Evolutionary conservation across 2,113 vertebrate species (phyloP).

Genomic region (Halichoeres trimaculatus): DNA sequence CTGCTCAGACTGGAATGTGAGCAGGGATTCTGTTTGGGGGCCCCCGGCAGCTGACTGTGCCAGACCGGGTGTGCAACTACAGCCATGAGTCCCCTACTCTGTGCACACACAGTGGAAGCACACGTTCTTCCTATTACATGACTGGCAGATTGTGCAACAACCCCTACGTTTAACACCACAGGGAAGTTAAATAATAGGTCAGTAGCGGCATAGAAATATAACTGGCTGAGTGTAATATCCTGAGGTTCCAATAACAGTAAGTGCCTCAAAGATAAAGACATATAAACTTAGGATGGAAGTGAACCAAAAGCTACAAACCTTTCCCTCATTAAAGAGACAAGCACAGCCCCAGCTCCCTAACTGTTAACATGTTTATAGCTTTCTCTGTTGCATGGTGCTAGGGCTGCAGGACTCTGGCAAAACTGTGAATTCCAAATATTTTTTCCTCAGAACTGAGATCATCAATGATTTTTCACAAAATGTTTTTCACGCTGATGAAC

Average conservation of each 20-base stretch:
- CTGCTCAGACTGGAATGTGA: constrained; percentile 58
- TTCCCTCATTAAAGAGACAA: no score
- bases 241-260: constrained; percentile 18
- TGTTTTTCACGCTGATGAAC: no score
- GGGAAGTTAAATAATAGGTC: constrained; percentile 32
- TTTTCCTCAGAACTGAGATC: no score
- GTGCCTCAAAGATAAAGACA: background rate
- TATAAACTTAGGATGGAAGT: no score
- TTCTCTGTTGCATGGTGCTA: no score
- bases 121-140: constrained; percentile 18
- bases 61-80: constrained; percentile 42
- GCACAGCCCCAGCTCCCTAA: no score
- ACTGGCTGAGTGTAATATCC: background rate
- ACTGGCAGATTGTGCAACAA: background rate
- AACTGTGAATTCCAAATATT: no score
- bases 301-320: no score
- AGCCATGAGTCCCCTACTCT: constrained; percentile 33
- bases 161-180: background rate
- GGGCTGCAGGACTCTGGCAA: no score
- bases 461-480: no score
- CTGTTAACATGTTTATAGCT: no score
- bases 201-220: constrained; percentile 6
- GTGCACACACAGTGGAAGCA: constrained; percentile 43
- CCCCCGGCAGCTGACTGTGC: constrained; percentile 60
- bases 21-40: constrained; percentile 26